Conservation (phyloP, 2,797 vertebrate genomes). For the Ceryle rudis region DNA sequence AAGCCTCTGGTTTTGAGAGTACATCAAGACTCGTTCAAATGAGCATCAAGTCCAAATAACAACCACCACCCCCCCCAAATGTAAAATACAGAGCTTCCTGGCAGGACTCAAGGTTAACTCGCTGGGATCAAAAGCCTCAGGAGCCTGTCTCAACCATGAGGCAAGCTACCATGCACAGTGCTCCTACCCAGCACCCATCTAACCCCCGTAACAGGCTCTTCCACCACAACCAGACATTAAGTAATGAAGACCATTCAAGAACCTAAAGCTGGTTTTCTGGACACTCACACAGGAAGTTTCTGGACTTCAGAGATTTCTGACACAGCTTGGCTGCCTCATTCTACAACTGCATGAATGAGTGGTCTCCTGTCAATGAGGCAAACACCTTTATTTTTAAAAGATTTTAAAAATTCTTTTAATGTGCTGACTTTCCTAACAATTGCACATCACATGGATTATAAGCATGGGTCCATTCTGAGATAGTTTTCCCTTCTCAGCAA, state of each 20-base stretch:
- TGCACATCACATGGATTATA: too few species aligned
- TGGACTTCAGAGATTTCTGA: background rate
- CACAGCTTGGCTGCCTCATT: background rate
- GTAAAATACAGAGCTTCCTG: background rate
- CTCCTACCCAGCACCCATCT: background rate
- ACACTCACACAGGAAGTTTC: background rate
- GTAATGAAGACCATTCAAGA: background rate
- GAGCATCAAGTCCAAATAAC: background rate
- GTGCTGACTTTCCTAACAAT: background rate
- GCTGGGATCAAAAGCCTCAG: background rate
- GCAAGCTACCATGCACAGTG: rapidly evolving
- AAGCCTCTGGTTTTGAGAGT: background rate
- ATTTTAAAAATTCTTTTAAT: background rate
- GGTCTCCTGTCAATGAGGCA: background rate
- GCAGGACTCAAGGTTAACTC: background rate
- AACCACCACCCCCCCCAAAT: background rate
- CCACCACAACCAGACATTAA: background rate
- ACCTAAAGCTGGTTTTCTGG: background rate
- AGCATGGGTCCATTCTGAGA: background rate
- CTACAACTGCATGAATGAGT: background rate
- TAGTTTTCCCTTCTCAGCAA: background rate
- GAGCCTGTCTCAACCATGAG: background rate
- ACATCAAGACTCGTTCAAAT: background rate
- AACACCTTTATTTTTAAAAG: background rate
- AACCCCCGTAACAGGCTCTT: background rate